phyloP scores from a whole-genome alignment of 2,113 vertebrate species.

The Coreoperca whiteheadi region DNA sequence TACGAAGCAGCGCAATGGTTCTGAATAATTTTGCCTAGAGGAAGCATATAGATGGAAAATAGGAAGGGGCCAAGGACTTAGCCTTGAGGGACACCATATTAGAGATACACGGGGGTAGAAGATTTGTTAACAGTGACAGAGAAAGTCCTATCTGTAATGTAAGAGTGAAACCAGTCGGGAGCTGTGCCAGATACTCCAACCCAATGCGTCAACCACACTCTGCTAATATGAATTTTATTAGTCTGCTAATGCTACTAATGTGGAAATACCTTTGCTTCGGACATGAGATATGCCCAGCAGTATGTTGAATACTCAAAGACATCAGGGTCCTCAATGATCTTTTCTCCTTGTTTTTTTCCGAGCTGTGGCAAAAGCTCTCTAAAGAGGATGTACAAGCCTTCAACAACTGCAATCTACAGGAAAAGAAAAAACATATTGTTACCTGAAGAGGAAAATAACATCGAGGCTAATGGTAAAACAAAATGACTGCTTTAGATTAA shows the following conservation, averaged over 20 bases:
- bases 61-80: too few relatives aligned
- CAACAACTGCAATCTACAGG: slow-evolving; percentile 63
- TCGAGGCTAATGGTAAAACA: neutral
- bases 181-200: too few relatives aligned
- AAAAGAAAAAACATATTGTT: neutral
- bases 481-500: neutral
- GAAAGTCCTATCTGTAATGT: too few relatives aligned
- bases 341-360: slow-evolving; percentile 12
- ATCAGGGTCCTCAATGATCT: slow-evolving; percentile 68
- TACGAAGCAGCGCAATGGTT: too few relatives aligned
- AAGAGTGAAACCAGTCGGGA: too few relatives aligned
- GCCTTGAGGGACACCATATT: too few relatives aligned
- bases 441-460: neutral
- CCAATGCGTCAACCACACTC: too few relatives aligned
- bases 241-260: neutral
- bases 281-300: slow-evolving; percentile 73
- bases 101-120: too few relatives aligned
- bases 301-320: slow-evolving; percentile 73
- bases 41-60: too few relatives aligned
- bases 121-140: too few relatives aligned
- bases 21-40: too few relatives aligned
- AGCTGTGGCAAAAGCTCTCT: slow-evolving; percentile 65
- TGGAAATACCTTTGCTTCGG: slow-evolving; percentile 60
- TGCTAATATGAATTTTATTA: neutral
- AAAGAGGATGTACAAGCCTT: slow-evolving; percentile 74